phyloP scores from a whole-genome alignment of 2,113 vertebrate species.

The Micronycteris hirsuta region DNA sequence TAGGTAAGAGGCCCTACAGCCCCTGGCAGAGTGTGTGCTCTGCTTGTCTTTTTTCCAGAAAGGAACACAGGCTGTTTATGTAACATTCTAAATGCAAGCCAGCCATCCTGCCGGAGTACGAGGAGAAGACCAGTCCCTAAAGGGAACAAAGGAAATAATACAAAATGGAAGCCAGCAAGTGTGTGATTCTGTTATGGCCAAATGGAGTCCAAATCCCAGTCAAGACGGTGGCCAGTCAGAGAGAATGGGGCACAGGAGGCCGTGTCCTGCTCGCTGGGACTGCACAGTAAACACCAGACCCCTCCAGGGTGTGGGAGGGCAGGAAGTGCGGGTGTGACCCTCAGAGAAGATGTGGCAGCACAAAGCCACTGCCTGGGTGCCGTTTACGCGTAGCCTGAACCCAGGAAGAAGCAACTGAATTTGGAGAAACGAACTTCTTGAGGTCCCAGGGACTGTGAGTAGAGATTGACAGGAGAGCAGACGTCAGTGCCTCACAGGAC shows the following conservation, averaged over 20 bases:
- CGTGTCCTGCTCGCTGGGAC: too few species aligned
- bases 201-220: background rate
- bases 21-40: background rate
- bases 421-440: background rate
- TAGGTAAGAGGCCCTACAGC: background rate
- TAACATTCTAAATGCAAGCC: background rate
- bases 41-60: background rate
- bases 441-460: background rate
- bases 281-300: background rate
- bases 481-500: background rate
- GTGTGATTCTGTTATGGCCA: background rate
- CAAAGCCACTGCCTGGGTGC: background rate
- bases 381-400: fast-evolving
- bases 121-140: background rate
- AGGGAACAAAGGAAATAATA: background rate
- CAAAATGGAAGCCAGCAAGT: background rate
- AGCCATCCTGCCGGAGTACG: background rate
- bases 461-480: background rate
- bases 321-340: too few species aligned
- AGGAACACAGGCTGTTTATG: background rate
- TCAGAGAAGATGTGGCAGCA: background rate
- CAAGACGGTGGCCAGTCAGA: background rate
- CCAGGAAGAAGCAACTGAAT: background rate
- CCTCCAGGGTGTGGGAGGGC: background rate
- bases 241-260: background rate